Evolutionary conservation across 2,113 vertebrate genomes (phyloP), one percentile per base, ranked within the genome.

Genomic region (Sula dactylatra): DNA sequence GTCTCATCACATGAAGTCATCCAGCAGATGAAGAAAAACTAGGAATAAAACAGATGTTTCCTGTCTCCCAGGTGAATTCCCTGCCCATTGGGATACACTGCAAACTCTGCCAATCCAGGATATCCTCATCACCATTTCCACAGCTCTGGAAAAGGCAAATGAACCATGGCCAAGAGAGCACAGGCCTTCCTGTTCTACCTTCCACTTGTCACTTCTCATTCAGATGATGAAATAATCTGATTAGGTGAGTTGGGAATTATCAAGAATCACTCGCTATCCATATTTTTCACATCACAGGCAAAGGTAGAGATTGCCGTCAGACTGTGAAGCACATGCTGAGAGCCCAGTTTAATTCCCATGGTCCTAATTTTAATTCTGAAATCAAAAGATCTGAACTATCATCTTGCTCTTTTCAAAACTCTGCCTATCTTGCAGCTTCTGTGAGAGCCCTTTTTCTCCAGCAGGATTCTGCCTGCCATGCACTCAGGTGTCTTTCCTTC

Each of bases 151-250:
- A 76, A 81, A 72, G 26, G 49, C 56, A 70, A 85, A 77, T 5
- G 21, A 88, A 18, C 24, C 24, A 45, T 0, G 4, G 47, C 25
- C 32, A 77, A 66, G 74, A 66, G 18, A 26, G 10, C 9, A 56
- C 87, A 66, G 25, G 20, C 42, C 1, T 65, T 91, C 50, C 67
- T 84, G 15, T 55, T 89, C 54, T 73, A 62, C 62, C 62, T 96
- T 93, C 44, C 49, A 66, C 65, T 71, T 96, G 88, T 90, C 83
- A 64, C 49, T 92, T 78, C 71, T 92, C 38, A 59, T 94, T 95
- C 66, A 91, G 78, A 16, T 78, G 91, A 92, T 94, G 44, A 92
- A 92, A 92, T 94, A 87, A 95, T 88, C 73, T 88, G 78, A 92
- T 90, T 88, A 94, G 88, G 76, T 70, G 86, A 94, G 29, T 16